Conservation (phyloP, 2,888 invertebrate species). For the Megaustenia siamemsis region DNA sequence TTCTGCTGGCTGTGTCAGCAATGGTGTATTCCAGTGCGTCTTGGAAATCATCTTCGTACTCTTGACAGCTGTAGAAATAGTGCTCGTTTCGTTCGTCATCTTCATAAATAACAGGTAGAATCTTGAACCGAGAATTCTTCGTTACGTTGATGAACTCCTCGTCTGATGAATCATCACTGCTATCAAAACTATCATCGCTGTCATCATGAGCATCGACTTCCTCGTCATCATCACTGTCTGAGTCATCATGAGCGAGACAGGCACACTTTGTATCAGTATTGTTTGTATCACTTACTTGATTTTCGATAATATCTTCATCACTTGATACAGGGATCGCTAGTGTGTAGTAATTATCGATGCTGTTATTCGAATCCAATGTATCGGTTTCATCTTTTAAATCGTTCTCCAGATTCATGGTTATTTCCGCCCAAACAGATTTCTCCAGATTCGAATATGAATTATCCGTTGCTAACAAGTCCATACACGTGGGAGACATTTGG, state of each 20-base stretch:
- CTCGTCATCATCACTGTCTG: constrained; percentile 14
- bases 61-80: no score
- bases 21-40: neutral
- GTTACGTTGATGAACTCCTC: constrained; percentile 41
- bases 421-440: neutral
- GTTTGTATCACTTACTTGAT: neutral
- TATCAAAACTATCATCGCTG: constrained; percentile 1
- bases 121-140: constrained; percentile 19
- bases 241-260: neutral
- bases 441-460: neutral
- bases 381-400: neutral
- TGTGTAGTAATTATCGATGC: constrained; percentile 21
- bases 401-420: neutral
- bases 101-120: constrained; percentile 46
- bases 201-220: neutral
- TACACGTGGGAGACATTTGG: no score
- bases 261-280: neutral
- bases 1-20: neutral
- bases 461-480: neutral
- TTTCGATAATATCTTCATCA: neutral
- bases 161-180: constrained; percentile 44
- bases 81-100: constrained; percentile 4
- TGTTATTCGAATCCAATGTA: neutral
- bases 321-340: constrained; percentile 16
- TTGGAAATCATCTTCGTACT: neutral